Evolutionary conservation across 2,797 vertebrate genomes (phyloP), one percentile per base, ranked within the genome.

Genomic region (Sebastes alutus): DNA sequence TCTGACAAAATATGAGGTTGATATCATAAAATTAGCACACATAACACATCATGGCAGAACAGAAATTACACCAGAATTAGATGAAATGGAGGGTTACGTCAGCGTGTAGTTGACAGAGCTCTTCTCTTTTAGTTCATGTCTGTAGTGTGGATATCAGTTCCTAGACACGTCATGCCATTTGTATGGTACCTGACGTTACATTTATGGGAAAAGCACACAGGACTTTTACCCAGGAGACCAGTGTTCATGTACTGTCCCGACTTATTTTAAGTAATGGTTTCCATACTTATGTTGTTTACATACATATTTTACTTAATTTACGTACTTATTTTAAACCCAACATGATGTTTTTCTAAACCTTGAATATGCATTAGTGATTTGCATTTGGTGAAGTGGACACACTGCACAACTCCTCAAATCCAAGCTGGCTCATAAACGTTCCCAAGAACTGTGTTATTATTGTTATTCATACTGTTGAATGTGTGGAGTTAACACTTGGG

Each of bases 11-110:
- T 33, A 42, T 42, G 14, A 42, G 2, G 56, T 14, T 60, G 46
- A 62, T 25, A 33, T 64, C 62, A 58, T 32, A 29, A 80, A 65
- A 86, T 79, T 27, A 81, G 30, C 30, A 58, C 55, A 33, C 6
- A 58, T 72, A 59, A 49, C 49, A 58, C 7, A 56, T 68, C 23
- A 29, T 1, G 20, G 56, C 13, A 33, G 67, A 64, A 30, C 20
- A 65, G 30, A 59, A 38, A 67, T 18, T 2, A 59, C 2, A 73
- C 35, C 30, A 10, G 13, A 58, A 46, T 46, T 7, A 12, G 68
- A 72, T 73, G 16, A 70, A 73, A 61, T 4, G 1, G 14, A 54
- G 29, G 27, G 20, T 74, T 38, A 16, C 0, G 20, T 38, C 42
- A 62, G 38, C 2, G 25, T 11, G 54, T 1, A 7, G 56, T 2